A percentile compares a stretch with the other conserved stretches of the same genome.
Conservation (phyloP, 1,140 invertebrate genomes). For the Dolichoris vasculosae region DNA sequence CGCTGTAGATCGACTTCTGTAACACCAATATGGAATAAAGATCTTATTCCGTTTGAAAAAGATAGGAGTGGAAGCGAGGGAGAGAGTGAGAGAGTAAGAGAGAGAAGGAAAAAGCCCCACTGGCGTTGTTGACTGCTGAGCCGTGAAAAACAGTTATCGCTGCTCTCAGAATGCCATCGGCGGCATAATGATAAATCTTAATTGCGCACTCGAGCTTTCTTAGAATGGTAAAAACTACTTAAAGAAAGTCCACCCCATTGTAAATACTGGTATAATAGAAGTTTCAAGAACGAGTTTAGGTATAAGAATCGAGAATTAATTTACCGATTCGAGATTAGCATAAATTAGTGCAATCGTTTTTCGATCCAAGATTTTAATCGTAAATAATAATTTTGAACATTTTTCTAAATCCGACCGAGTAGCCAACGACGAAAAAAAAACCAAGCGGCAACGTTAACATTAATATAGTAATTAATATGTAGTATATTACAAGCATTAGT, state of each 20-base stretch:
- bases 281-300: not conserved
- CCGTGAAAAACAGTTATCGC: slow-evolving; percentile 14
- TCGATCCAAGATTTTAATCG: too few species aligned
- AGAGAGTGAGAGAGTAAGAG: not conserved
- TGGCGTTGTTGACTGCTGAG: not conserved
- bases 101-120: not conserved
- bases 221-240: slow-evolving; percentile 7
- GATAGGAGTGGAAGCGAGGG: not conserved
- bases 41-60: not conserved
- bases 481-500: too few species aligned
- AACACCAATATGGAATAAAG: not conserved
- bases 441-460: too few species aligned
- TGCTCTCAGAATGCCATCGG: slow-evolving; percentile 42
- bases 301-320: not conserved
- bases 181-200: slow-evolving; percentile 50
- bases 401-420: too few species aligned
- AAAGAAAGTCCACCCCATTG: not conserved
- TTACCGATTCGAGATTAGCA: too few species aligned
- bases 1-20: not conserved
- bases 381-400: too few species aligned
- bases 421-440: too few species aligned
- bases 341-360: too few species aligned
- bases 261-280: not conserved
- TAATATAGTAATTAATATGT: too few species aligned
- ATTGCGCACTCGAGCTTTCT: slow-evolving; percentile 19